These are phyloP conservation scores for Urophycis tenuis DNA, from an alignment of 2,797 vertebrate species.

Conservation along the genomic window DNA sequence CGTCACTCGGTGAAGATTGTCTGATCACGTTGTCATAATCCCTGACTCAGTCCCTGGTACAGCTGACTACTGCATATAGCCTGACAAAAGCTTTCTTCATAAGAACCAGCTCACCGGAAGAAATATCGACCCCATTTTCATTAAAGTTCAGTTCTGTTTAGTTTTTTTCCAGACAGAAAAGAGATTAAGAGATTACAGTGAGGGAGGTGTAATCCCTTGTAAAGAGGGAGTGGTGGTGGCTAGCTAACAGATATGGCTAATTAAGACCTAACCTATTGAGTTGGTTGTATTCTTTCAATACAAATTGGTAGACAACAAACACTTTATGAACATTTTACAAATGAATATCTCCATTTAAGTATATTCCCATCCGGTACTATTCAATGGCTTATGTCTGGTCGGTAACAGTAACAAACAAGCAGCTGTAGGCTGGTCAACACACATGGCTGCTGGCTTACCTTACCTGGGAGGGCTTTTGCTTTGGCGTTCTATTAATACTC, in stretches of 20 bases:
- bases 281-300: background rate
- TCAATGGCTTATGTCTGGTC: background rate
- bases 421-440: conserved; percentile 27
- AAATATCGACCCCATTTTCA: background rate
- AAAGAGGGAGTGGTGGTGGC: conserved; percentile 41
- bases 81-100: background rate
- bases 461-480: conserved; percentile 51
- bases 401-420: background rate
- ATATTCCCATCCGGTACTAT: too few relatives aligned
- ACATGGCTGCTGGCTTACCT: conserved; percentile 54
- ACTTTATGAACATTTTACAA: background rate
- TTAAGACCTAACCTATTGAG: background rate
- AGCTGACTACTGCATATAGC: background rate
- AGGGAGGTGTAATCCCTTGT: conserved; percentile 53
- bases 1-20: background rate
- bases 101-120: background rate
- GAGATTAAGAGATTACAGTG: conserved; percentile 50
- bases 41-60: background rate
- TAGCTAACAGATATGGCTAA: conserved; percentile 42
- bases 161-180: conserved; percentile 24
- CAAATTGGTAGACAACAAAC: background rate
- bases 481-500: conserved; percentile 52
- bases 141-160: background rate
- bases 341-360: background rate
- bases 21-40: background rate